phyloP scores from a whole-genome alignment of 1,140 invertebrate species.

The Periplaneta americana region DNA sequence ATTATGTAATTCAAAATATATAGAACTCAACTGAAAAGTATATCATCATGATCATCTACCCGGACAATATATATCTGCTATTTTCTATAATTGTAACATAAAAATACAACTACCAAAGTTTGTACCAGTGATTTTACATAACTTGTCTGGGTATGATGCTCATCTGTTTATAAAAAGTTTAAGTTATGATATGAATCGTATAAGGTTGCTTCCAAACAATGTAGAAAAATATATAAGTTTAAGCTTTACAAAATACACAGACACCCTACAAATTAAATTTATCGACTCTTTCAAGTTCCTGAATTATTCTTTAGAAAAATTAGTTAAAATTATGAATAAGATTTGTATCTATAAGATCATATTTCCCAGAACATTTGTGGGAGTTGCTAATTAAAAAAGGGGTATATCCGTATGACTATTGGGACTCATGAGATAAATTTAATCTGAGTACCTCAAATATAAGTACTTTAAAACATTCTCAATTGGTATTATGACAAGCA shows the following conservation, averaged over 20 bases:
- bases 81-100: slow-evolving; percentile 20
- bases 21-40: slow-evolving; percentile 16
- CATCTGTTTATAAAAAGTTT: slow-evolving; percentile 12
- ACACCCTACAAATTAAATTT: background rate
- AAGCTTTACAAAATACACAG: background rate
- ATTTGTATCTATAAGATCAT: background rate
- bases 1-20: background rate
- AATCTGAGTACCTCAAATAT: background rate
- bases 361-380: background rate
- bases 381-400: background rate
- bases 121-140: slow-evolving; percentile 21
- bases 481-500: background rate
- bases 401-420: slow-evolving; percentile 13
- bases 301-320: background rate
- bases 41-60: slow-evolving; percentile 21
- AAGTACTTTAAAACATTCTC: background rate
- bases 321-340: background rate
- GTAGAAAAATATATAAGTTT: background rate
- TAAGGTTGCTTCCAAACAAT: background rate
- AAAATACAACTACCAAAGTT: slow-evolving; percentile 11
- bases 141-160: slow-evolving; percentile 19
- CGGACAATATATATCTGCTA: slow-evolving; percentile 10
- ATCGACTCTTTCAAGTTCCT: background rate
- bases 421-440: slow-evolving; percentile 7
- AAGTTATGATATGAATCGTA: background rate